These are phyloP conservation scores for Lithodes maja DNA, from an alignment of 2,888 invertebrate genomes.

Conservation along the genomic window DNA sequence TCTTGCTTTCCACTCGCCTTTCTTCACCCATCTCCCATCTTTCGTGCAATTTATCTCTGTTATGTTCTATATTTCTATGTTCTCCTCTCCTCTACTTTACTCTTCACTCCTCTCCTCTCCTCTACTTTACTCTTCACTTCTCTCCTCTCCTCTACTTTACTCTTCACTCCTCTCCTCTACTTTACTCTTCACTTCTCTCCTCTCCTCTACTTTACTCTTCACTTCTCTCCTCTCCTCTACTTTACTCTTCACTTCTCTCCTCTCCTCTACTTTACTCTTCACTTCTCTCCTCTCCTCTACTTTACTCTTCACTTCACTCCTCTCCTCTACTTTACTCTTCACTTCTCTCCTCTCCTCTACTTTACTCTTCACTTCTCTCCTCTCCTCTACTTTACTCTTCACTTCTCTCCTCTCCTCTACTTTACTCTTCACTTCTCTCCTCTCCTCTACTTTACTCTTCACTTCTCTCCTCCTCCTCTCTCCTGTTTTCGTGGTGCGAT, in stretches of 20 bases:
- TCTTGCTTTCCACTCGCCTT: neutral
- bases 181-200: neutral
- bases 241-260: neutral
- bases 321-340: too few species aligned
- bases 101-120: neutral
- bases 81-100: too few species aligned
- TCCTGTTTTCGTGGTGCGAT: neutral
- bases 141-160: neutral
- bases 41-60: neutral
- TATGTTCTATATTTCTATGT: neutral
- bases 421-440: neutral
- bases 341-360: neutral
- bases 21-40: too few species aligned
- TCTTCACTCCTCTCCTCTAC: neutral
- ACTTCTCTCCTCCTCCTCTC: neutral
- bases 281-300: neutral
- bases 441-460: neutral
- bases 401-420: neutral
- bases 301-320: too few species aligned
- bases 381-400: neutral
- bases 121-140: neutral
- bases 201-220: neutral
- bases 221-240: too few species aligned
- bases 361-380: neutral
- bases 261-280: neutral